Base-by-base conservation (phyloP, 2,888 invertebrate genomes). In the Antitype chi region DNA sequence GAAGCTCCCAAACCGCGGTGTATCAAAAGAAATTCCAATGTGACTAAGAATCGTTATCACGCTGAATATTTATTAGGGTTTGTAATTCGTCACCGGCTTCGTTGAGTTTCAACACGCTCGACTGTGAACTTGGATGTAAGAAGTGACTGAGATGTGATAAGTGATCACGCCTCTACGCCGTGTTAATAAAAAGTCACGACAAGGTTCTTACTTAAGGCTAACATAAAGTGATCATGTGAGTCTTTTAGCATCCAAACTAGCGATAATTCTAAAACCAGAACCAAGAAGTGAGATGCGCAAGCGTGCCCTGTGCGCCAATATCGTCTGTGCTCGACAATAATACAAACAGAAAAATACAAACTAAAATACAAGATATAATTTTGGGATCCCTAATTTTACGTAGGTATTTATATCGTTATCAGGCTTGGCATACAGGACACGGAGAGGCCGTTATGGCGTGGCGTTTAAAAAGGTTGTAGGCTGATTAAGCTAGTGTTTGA, bases 1-100 rank as follows among this genome's bases (percentile, higher is more conserved):
- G 64, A 60, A 59, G n/a, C 43, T 57, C 17, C 4, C n/a, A 43
- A 60, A 76, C 52, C 49, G 68, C 57, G 76, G 74, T 75, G 75
- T 88, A 75, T 76, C 63, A 77, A 86, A 88, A 88, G 76, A 87
- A 87, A 85, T 87, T 79, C 76, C 71, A 80, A 74, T 82, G 82
- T 74, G 84, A 87, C 87, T 85, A 84, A 87, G 76, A 84, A 80
- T 86, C 84, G 85, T 87, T 88, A 86, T 85, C 86, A 85, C 76
- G 76, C 70, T 87, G 88, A 88, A 89, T 90, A 89, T 90, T 89
- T 88, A 87, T 83, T 68, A 82, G 78, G 82, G 74, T 76, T 86
- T 88, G 89, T 90, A 90, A 92, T 91, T 91, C 90, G 90, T 91
- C 91, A 90, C 89, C 86, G 87, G 89, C 84, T 90, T 89, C 87